Evolutionary conservation across 2,888 invertebrate genomes (phyloP), one percentile per base, ranked within the genome.

Genomic region (Hydraecia micacea): DNA sequence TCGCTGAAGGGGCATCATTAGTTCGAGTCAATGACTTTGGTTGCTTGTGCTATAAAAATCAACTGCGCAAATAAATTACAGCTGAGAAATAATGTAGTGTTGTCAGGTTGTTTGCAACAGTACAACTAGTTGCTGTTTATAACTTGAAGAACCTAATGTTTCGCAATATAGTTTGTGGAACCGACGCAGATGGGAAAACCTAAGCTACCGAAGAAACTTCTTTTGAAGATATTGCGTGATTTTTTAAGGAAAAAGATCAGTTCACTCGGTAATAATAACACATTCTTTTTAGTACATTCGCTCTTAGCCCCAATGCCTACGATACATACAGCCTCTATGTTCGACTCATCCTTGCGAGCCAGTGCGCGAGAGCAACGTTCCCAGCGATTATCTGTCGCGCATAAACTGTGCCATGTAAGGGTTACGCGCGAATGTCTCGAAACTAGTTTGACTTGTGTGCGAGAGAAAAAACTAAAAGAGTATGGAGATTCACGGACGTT

Each of bases 381-480:
- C 77, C 68, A n/a, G 73, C 78, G 80, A 83, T 84, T 78, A 83
- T 83, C 88, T 81, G 75, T 73, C 70, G 81, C 85, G 74, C 80
- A 86, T 85, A 80, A 86, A 84, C 75, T 70, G 72, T 74, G 70
- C 86, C 90, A 86, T 88, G 86, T 89, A 85, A 85, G 89, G 88
- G 78, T 87, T 86, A 86, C 80, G 79, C 68, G 80, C 73, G 73
- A 83, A 83, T 83, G 76, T 80, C 80, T 76, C 65, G 52, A 52
- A 87, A 90, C 90, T 90, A 90, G 90, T 90, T 89, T 88, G 86
- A 87, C 90, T 87, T 81, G 89, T 86, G 77, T 75, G 79, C 76
- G 71, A 71, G 63, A 77, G 42, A 82, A 90, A 86, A 75, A 80
- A 76, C 65, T 36, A 71, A 73, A 80, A 72, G 62, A 71, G 60